phyloP scores from a whole-genome alignment of 2,113 vertebrate genomes.

The Pipra filicauda region DNA sequence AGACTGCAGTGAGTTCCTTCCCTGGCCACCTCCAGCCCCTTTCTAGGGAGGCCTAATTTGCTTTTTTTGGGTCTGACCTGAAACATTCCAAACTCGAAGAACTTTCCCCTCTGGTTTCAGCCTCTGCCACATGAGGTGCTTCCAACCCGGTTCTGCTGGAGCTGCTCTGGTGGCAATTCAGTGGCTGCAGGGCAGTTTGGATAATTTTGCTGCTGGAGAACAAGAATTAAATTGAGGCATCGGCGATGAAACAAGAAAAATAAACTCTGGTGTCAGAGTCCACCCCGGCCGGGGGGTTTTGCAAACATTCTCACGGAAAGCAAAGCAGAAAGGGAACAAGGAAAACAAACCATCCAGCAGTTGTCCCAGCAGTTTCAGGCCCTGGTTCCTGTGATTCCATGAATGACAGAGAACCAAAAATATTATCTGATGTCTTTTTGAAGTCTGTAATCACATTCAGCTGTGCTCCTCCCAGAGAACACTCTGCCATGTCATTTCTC shows the following conservation, averaged over 20 bases:
- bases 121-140: not conserved
- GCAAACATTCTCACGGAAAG: not conserved
- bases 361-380: not conserved
- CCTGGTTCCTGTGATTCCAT: not conserved
- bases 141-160: not conserved
- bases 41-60: not conserved
- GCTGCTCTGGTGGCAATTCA: not conserved
- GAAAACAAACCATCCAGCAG: not conserved
- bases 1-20: accelerated
- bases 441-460: not conserved
- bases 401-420: not conserved
- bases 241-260: not conserved
- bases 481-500: not conserved
- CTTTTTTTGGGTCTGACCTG: not conserved
- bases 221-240: not conserved
- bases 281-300: not conserved
- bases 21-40: not conserved
- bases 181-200: not conserved
- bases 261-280: not conserved
- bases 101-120: not conserved
- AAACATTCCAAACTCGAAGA: not conserved
- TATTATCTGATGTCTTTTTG: not conserved
- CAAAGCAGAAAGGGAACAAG: not conserved
- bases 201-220: not conserved
- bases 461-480: not conserved